Evolutionary conservation across 2,888 invertebrate species (phyloP).

Genomic region (Mythimna ferrago): DNA sequence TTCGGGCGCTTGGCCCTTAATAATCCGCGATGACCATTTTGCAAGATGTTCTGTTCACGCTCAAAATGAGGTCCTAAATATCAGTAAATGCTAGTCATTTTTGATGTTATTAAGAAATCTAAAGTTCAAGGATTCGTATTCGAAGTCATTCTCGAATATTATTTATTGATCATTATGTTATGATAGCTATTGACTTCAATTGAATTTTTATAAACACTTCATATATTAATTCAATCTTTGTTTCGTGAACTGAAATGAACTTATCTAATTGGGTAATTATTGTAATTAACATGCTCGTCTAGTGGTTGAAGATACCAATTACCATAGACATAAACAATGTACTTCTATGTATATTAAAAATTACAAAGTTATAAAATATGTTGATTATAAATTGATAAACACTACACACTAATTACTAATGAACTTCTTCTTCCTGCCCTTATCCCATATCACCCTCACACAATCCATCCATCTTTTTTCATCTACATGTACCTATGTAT

Average conservation of each 20-base stretch:
- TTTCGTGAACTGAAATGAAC: conserved; percentile 1
- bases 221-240: conserved; percentile 4
- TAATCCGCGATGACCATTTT: not conserved
- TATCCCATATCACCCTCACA: too few species aligned
- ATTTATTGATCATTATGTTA: not conserved
- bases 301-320: not conserved
- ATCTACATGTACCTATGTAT: too few species aligned
- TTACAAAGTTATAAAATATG: not conserved
- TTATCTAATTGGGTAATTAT: not conserved
- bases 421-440: too few species aligned
- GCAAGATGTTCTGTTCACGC: not conserved
- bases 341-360: not conserved
- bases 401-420: not conserved
- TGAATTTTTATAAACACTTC: not conserved
- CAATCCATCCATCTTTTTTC: too few species aligned
- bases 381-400: not conserved
- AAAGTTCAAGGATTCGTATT: conserved; percentile 38
- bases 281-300: not conserved
- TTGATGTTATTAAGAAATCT: conserved; percentile 29
- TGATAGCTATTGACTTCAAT: not conserved
- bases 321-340: too few species aligned
- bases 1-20: too few species aligned
- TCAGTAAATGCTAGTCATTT: conserved; percentile 14
- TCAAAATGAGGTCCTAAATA: conserved; percentile 13
- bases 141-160: conserved; percentile 1